Percentiles rank a stretch among this genome's conserved stretches.
These are phyloP conservation scores for Philaenus spumarius DNA, from an alignment of 1,140 invertebrate genomes.

Conservation along the genomic window DNA sequence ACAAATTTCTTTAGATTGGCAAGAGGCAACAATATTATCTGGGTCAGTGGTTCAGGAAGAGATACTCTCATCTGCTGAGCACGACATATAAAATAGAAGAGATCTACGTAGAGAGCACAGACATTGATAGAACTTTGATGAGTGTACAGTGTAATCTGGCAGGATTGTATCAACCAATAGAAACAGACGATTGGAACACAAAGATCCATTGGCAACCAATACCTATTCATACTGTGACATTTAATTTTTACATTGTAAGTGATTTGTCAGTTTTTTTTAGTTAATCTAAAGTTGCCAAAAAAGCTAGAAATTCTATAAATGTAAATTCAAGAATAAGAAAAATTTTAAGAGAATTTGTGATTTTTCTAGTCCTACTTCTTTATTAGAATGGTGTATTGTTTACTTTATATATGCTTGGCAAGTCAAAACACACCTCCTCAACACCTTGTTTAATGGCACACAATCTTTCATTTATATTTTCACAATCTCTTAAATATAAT, in stretches of 20 bases:
- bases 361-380: too few relatives aligned
- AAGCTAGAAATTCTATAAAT: background rate
- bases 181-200: slow-evolving; percentile 54
- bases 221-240: slow-evolving; percentile 71
- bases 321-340: background rate
- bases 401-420: too few relatives aligned
- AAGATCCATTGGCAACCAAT: slow-evolving; percentile 79
- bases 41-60: slow-evolving; percentile 53
- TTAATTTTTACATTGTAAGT: slow-evolving; percentile 26
- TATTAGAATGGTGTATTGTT: too few relatives aligned
- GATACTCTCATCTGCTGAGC: slow-evolving; percentile 49
- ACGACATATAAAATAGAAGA: slow-evolving; percentile 48
- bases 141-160: slow-evolving; percentile 78
- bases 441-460: too few relatives aligned
- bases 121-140: slow-evolving; percentile 83
- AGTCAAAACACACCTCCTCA: too few relatives aligned
- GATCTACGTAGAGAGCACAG: slow-evolving; percentile 68
- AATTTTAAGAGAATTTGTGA: too few relatives aligned
- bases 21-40: slow-evolving; percentile 69
- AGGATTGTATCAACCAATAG: slow-evolving; percentile 59
- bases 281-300: background rate
- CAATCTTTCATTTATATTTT: too few relatives aligned
- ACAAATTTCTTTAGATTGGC: slow-evolving; percentile 50
- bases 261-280: background rate
- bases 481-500: too few relatives aligned